Percentiles rank a stretch among this genome's conserved stretches.
Conservation (phyloP, 2,888 invertebrate genomes). For the Altica lythri region DNA sequence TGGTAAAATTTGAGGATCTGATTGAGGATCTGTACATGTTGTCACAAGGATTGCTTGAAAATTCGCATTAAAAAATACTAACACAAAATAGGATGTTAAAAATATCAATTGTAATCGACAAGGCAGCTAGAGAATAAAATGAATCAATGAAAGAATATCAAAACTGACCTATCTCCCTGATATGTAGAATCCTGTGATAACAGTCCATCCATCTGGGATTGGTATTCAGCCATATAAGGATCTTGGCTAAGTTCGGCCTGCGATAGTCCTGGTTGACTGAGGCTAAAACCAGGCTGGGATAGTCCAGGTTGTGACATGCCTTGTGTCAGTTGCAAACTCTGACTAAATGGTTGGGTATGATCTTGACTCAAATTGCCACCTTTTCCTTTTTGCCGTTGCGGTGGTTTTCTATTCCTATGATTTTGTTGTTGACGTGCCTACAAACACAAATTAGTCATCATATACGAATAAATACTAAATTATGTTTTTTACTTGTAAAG, state of each 20-base stretch:
- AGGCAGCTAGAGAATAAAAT: no score
- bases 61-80: no score
- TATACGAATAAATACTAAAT: not conserved
- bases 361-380: conserved; percentile 51
- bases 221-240: conserved; percentile 82
- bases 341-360: conserved; percentile 62
- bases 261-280: conserved; percentile 70
- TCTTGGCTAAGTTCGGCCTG: conserved; percentile 81
- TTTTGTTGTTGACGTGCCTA: conserved; percentile 52
- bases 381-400: conserved; percentile 30
- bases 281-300: conserved; percentile 69
- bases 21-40: no score
- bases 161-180: conserved; percentile 59
- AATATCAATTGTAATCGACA: no score
- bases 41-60: no score
- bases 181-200: conserved; percentile 79
- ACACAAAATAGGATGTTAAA: no score
- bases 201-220: conserved; percentile 93
- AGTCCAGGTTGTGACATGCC: conserved; percentile 72
- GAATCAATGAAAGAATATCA: not conserved
- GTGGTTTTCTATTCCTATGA: conserved; percentile 44
- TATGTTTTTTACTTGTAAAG: conserved; percentile 58
- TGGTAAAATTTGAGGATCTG: no score
- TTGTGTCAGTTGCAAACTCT: conserved; percentile 76
- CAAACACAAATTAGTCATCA: conserved; percentile 5